A percentile compares a stretch with the other conserved stretches of the same genome.
Conservation (phyloP, 2,888 invertebrate species). For the Orthosia cruda region DNA sequence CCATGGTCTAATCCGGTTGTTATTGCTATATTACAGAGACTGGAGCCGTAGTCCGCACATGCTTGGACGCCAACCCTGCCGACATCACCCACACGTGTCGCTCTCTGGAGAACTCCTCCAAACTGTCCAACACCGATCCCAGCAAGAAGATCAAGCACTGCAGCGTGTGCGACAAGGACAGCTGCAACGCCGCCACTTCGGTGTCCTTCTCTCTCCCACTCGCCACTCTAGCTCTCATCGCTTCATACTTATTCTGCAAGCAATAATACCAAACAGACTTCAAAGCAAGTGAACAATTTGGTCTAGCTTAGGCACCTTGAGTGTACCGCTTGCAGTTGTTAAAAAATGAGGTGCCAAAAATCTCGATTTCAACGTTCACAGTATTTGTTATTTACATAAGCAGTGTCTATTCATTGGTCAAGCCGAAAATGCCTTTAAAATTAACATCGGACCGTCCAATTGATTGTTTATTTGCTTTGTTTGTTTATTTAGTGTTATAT, state of each 20-base stretch:
- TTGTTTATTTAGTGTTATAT: constrained; percentile 64
- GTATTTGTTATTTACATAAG: constrained; percentile 16
- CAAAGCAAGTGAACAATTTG: constrained; percentile 68
- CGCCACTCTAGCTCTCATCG: constrained; percentile 79
- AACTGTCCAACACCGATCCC: constrained; percentile 59
- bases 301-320: constrained; percentile 53
- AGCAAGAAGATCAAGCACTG: constrained; percentile 80
- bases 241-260: constrained; percentile 83
- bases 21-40: constrained; percentile 76
- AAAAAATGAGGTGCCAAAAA: constrained; percentile 63
- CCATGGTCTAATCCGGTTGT: neutral
- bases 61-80: constrained; percentile 83
- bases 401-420: constrained; percentile 52
- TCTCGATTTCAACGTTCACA: constrained; percentile 27
- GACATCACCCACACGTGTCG: constrained; percentile 82
- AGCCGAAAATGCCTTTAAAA: constrained; percentile 71
- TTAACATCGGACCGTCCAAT: constrained; percentile 79
- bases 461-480: constrained; percentile 80
- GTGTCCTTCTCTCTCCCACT: constrained; percentile 82
- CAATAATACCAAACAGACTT: constrained; percentile 77
- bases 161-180: constrained; percentile 89
- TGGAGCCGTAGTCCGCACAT: constrained; percentile 84
- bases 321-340: constrained; percentile 60
- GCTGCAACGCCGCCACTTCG: constrained; percentile 90
- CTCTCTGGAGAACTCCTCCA: constrained; percentile 73